phyloP scores from a whole-genome alignment of 2,888 invertebrate species.

The Ganaspis brasiliensis region DNA sequence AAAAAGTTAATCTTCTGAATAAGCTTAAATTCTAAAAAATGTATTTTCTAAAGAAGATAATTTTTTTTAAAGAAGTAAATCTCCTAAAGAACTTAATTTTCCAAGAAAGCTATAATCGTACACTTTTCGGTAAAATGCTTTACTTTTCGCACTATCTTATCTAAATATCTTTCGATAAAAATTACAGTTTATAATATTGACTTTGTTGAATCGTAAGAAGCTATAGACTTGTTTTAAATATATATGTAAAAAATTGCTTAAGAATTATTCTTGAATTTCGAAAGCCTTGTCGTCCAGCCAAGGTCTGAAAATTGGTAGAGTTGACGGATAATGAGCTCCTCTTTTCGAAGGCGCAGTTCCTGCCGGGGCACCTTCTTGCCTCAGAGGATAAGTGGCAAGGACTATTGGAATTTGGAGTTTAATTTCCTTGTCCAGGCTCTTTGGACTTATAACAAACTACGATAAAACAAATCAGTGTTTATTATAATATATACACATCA shows the following conservation, averaged over 20 bases:
- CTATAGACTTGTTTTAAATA: constrained; percentile 2
- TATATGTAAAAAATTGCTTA: constrained; percentile 30
- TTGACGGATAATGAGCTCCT: constrained; percentile 96
- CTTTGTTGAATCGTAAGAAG: constrained; percentile 3
- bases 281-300: constrained; percentile 90
- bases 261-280: constrained; percentile 77
- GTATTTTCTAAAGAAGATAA: too few relatives aligned
- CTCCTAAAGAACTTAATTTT: too few relatives aligned
- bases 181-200: neutral
- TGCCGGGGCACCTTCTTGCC: constrained; percentile 85
- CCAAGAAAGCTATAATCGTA: too few relatives aligned
- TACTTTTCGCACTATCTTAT: too few relatives aligned
- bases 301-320: constrained; percentile 94
- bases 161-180: too few relatives aligned
- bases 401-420: constrained; percentile 95
- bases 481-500: too few relatives aligned
- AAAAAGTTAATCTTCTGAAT: too few relatives aligned
- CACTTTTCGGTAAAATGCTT: too few relatives aligned
- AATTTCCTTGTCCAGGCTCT: constrained; percentile 94
- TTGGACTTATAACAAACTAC: constrained; percentile 94
- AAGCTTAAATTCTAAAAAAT: too few relatives aligned
- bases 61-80: too few relatives aligned
- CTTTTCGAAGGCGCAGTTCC: constrained; percentile 86
- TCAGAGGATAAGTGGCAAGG: constrained; percentile 94
- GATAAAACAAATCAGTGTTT: constrained; percentile 67